Base-by-base conservation (phyloP, 2,113 vertebrate species). In the Garra rufa region DNA sequence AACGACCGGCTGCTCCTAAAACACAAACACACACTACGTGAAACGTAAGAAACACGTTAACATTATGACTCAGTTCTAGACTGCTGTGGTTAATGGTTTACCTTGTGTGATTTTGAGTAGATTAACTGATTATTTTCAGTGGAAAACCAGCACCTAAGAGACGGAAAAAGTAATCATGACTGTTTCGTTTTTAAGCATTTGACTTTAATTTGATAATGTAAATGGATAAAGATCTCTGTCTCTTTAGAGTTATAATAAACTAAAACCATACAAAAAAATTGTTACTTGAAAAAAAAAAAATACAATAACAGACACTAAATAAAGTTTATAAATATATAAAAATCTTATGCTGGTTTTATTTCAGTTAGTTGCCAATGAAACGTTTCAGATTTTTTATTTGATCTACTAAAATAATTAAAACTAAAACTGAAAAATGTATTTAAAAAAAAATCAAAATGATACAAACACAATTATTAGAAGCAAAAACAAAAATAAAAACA, bases 21-120 rank as follows among this genome's bases (percentile, higher is more conserved):
- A 85, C 61, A 67, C 34, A 67, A 4, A 50, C 48, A 50, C 17
- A 46, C 52, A 30, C 63, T 17, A 41, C 5, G 24, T 65, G 24
- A 50, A 61, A 57, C 55, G 2, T 15, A 13, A 50, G 21, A 19
- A 38, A 38, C 17, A 3, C 2, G 30, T 2, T 10, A 2, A 57
- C 4, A 59, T 14, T 15, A 9, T 6, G 5, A 70, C 44, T 43
- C n/a, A 28, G 14, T 21, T 19, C 6, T 26, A 26, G 19, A 30
- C 57, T 14, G 34, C 28, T 5, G 7, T 65, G 57, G 15, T 15
- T 34, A 9, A 17, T 4, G 28, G 50, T 38, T 38, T 82, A 95
- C 94, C 93, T 93, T 94, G 83, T 93, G 93, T 2, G 93, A 92
- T 88, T 94, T 95, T 26, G 90, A 90, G 89, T 95, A 94, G 1